Evolutionary conservation across 30 jellyfish, hydroid and myxozoan genomes (phyloP).

Genomic region (Hydra vulgaris): DNA sequence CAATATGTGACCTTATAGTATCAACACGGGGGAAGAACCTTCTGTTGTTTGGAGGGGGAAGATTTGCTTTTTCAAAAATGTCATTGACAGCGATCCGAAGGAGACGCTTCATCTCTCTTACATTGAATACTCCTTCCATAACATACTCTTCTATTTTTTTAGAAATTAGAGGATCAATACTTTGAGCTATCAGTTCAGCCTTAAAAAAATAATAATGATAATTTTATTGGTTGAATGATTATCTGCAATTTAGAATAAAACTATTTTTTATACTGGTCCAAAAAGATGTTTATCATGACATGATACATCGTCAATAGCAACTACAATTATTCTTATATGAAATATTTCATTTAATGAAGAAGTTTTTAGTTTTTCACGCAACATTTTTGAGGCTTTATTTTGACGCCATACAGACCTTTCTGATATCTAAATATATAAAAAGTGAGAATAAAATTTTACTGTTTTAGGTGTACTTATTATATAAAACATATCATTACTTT

Average conservation of each 20-base stretch:
- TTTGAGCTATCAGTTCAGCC: constrained; percentile 11
- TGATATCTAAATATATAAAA: background rate
- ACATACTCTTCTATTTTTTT: constrained; percentile 18
- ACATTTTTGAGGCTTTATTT: background rate
- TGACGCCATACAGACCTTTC: background rate
- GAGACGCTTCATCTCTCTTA: constrained; percentile 25
- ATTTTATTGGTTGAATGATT: background rate
- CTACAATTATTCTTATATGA: background rate
- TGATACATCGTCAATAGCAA: background rate
- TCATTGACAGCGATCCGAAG: constrained; percentile 3
- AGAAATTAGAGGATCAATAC: constrained; percentile 25
- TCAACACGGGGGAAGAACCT: constrained; percentile 18
- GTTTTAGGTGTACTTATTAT: background rate
- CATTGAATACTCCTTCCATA: constrained; percentile 25
- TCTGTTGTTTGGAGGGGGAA: constrained; percentile 23
- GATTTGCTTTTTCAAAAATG: constrained; percentile 23
- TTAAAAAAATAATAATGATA: background rate
- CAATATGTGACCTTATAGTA: constrained; percentile 29
- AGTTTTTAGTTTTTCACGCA: background rate
- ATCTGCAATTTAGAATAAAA: background rate
- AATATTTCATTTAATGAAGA: background rate
- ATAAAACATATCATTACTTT: background rate
- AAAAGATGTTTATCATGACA: background rate
- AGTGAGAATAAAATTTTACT: background rate
- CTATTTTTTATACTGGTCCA: background rate